Evolutionary conservation across 2,113 vertebrate genomes (phyloP).

Genomic region (Amazona vittata): DNA sequence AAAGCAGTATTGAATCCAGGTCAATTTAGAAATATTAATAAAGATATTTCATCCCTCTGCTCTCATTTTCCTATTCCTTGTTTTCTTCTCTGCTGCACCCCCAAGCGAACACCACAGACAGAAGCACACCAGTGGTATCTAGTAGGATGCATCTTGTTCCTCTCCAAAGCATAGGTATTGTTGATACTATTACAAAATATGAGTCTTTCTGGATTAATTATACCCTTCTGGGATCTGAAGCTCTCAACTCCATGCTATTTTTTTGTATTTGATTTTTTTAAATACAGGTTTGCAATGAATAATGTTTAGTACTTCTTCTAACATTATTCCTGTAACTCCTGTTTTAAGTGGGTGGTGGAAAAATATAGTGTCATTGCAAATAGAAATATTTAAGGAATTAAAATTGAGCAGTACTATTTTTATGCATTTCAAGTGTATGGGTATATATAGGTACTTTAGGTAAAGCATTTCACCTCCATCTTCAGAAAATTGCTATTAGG

Average conservation of each 20-base stretch:
- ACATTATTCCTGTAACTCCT: slow-evolving; percentile 48
- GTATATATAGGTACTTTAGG: neutral
- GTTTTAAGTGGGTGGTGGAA: slow-evolving; percentile 12
- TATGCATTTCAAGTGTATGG: neutral
- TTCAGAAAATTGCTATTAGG: neutral
- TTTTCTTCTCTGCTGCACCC: neutral
- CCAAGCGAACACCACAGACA: neutral
- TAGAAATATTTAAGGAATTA: slow-evolving; percentile 61
- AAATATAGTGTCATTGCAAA: slow-evolving; percentile 40
- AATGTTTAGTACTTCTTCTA: slow-evolving; percentile 23
- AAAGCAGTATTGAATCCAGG: neutral
- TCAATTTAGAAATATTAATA: neutral
- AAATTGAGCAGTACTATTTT: neutral
- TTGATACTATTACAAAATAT: neutral
- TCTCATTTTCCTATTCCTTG: rapidly evolving
- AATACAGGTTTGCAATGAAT: slow-evolving; percentile 27
- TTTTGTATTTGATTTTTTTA: slow-evolving; percentile 38
- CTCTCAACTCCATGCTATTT: neutral
- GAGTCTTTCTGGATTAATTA: neutral
- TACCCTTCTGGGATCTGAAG: neutral
- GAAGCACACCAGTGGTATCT: neutral
- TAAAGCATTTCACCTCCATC: neutral
- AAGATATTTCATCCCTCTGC: rapidly evolving
- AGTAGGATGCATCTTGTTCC: neutral
- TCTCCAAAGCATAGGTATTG: neutral